Evolutionary conservation across 92 coral and sea anemone species (phyloP), one percentile per base, ranked within the genome.

Genomic region (Epizoanthus scotinus): DNA sequence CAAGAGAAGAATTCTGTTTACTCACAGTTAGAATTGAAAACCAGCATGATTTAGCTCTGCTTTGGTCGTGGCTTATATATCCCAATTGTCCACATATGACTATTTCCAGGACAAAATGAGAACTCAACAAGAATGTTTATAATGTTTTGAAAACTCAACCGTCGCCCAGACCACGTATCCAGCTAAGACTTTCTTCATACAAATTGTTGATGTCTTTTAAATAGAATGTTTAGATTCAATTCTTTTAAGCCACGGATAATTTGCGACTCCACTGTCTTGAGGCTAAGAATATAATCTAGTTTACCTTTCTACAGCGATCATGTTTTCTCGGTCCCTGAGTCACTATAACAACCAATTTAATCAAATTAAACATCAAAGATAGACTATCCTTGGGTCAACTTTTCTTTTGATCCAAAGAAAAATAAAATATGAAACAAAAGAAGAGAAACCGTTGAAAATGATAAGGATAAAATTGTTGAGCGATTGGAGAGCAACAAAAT

Each of bases 281-380:
- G 68, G 81, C 66, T 0, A 75, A 59, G 36, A 38, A 28, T 50
- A 25, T 26, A 12, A 47, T 40, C 40, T 8, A 56, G 25, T 62
- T 38, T 63, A 75, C 60, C 9, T 31, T 73, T 73, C n/a, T 29
- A 28, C 20, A 55, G 9, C 34, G 63, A 38, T 75, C 81, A 75
- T 75, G 55, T 75, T 75, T 75, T 34, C 63, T 24, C 38, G 20
- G 36, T 26, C 38, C 59, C 63, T 29, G 15, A 59, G 31, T 75
- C 81, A 58, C 81, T 75, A 75, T 75, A 75, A 75, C 81, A 75
- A 75, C 81, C 50, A 40, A 58, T 12, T 34, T 28, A 59, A 15
- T 59, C 36, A 22, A 60, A 75, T 36, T 60, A 21, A 21, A 58
- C 14, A 2, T 58, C 60, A 75, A 29, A 74, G 19, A 53, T 22